phyloP scores from a whole-genome alignment of 2,113 vertebrate genomes.

The Peucedramus taeniatus region DNA sequence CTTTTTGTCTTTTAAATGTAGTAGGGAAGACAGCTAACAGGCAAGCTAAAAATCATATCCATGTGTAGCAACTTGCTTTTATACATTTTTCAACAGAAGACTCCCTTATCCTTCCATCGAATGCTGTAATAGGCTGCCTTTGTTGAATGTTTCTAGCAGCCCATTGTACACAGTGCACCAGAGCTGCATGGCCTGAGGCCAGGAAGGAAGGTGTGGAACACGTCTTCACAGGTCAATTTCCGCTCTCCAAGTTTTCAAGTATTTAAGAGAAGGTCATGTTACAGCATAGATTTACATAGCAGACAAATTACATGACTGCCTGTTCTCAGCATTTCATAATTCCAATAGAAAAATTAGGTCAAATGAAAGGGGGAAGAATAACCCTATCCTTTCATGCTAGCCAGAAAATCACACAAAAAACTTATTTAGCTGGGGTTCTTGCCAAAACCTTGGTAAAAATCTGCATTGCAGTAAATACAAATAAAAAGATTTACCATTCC shows the following conservation, averaged over 20 bases:
- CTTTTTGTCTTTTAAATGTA: neutral
- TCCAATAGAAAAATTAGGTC: slow-evolving; percentile 28
- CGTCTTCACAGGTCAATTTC: slow-evolving; percentile 71
- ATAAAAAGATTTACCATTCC: neutral
- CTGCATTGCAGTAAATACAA: neutral
- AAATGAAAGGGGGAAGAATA: neutral
- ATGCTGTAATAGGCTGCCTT: neutral
- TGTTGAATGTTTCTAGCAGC: neutral
- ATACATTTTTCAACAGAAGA: neutral
- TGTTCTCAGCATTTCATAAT: slow-evolving; percentile 39
- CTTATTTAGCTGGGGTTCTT: neutral
- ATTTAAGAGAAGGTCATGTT: slow-evolving; percentile 58
- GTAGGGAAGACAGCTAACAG: neutral
- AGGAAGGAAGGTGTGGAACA: slow-evolving; percentile 58
- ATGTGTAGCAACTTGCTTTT: neutral
- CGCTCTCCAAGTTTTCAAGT: slow-evolving; percentile 61
- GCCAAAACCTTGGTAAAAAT: neutral
- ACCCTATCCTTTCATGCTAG: neutral
- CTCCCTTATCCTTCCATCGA: neutral
- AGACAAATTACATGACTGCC: slow-evolving; percentile 50
- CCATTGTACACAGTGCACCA: neutral
- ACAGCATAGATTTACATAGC: slow-evolving; percentile 46
- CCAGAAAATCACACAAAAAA: slow-evolving; percentile 8
- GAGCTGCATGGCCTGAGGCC: slow-evolving; percentile 38
- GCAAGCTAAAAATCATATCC: neutral